Evolutionary conservation across 2,113 vertebrate species (phyloP).

Genomic region (Eptesicus fuscus): DNA sequence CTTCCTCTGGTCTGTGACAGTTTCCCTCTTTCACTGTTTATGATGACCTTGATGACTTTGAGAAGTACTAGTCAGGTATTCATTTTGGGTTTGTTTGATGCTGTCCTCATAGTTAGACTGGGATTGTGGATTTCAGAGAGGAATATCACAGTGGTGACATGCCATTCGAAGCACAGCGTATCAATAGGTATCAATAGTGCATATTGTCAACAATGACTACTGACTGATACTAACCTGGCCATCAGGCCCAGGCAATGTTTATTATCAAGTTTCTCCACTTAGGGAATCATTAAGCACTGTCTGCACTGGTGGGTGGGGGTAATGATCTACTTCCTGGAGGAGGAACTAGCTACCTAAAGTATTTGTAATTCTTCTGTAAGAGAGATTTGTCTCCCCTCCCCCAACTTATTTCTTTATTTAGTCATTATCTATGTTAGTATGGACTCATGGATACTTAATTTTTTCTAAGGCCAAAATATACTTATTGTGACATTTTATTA

Average conservation of each 20-base stretch:
- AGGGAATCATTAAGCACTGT: not conserved
- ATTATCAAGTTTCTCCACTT: not conserved
- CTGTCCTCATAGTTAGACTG: not conserved
- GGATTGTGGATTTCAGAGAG: not conserved
- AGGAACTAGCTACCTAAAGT: not conserved
- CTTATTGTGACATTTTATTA: slow-evolving; percentile 67
- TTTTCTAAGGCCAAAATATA: slow-evolving; percentile 63
- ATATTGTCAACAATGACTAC: not conserved
- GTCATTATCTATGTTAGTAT: not conserved
- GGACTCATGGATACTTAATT: not conserved
- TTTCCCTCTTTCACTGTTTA: not conserved
- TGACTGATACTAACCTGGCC: not conserved
- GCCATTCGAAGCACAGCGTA: not conserved
- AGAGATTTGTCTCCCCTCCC: not conserved
- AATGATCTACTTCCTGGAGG: not conserved
- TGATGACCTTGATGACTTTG: not conserved
- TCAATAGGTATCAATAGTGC: not conserved
- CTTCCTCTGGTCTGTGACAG: not conserved
- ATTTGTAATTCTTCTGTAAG: not conserved
- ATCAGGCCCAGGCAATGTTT: not conserved
- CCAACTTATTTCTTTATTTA: not conserved
- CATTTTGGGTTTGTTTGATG: not conserved
- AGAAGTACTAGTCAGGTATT: not conserved
- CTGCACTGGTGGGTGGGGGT: not conserved
- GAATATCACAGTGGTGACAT: not conserved